Base-by-base conservation (phyloP, 2,888 invertebrate species). In the Pterobdella sp. region DNA sequence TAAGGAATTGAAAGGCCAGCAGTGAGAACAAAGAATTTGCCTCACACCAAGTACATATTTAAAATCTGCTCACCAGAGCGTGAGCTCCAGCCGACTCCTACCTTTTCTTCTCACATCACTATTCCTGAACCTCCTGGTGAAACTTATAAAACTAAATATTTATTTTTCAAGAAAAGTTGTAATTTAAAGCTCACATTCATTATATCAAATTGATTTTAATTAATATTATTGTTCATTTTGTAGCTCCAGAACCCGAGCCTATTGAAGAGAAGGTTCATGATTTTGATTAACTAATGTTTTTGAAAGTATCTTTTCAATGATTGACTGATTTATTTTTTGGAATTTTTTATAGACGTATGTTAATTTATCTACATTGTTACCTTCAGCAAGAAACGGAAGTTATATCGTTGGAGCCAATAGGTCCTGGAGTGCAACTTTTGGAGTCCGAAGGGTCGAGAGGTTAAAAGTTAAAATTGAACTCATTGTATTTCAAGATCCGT, bases 331-430 rank as follows among this genome's bases (percentile, higher is more conserved):
- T n/a, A n/a, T n/a, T n/a, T n/a, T n/a, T n/a, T n/a, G n/a, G n/a
- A n/a, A n/a, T n/a, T n/a, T n/a, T n/a, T n/a, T n/a, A n/a, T n/a
- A n/a, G n/a, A n/a, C n/a, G n/a, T n/a, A n/a, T n/a, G n/a, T n/a
- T n/a, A n/a, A n/a, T n/a, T n/a, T n/a, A n/a, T n/a, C n/a, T n/a
- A n/a, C n/a, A n/a, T n/a, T 63, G 7, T 7, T n/a, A 31, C 32
- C 32, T 7, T 42, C 36, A 42, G 22, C 77, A 80, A 22, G 83
- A 83, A 75, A 81, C 81, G 68, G 83, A 83, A 72, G 78, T 82
- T n/a, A 81, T 83, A 74, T 79, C 80, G 52, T 79, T 83, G 74
- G 79, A 81, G 72, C 83, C 83, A n/a, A 82, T 83, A 26, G 83
- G 83, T 36, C 80, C 81, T 3, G 83, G 82, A 49, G 78, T 83